Percentiles rank a stretch among this genome's conserved stretches.
Evolutionary conservation across 2,888 invertebrate species (phyloP).

Genomic region (Willowsia nigromaculata): DNA sequence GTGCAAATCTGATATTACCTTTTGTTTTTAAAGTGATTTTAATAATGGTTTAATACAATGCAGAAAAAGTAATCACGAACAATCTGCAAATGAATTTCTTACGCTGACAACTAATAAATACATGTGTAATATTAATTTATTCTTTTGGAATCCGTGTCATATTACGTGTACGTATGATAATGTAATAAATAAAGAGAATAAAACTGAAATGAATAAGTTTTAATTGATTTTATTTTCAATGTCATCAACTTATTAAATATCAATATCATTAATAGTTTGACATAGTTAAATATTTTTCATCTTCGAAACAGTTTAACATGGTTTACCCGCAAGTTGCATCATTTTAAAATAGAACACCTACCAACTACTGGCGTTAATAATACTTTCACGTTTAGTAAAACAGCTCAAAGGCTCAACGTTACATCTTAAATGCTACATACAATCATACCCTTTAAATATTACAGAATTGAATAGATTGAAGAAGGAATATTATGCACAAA

Average conservation of each 20-base stretch:
- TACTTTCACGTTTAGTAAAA: neutral
- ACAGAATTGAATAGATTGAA: neutral
- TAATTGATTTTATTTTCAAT: neutral
- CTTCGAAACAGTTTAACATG: neutral
- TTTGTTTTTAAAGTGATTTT: too few relatives aligned
- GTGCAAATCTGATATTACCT: too few relatives aligned
- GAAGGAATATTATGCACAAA: neutral
- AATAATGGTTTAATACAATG: too few relatives aligned
- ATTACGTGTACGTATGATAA: neutral
- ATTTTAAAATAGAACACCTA: neutral
- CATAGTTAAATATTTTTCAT: neutral
- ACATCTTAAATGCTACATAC: neutral
- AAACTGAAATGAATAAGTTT: neutral
- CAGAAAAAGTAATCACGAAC: too few relatives aligned
- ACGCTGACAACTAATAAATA: too few relatives aligned
- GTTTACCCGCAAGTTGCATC: neutral
- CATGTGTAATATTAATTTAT: neutral
- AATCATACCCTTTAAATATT: neutral
- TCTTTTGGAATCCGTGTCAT: neutral
- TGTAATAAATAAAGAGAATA: neutral
- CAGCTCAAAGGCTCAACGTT: neutral
- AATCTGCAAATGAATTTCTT: too few relatives aligned
- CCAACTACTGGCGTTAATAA: neutral
- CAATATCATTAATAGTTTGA: neutral
- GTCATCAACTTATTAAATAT: neutral